These are phyloP conservation scores for Vesta saturnalis DNA, from an alignment of 2,888 invertebrate genomes.

Conservation along the genomic window DNA sequence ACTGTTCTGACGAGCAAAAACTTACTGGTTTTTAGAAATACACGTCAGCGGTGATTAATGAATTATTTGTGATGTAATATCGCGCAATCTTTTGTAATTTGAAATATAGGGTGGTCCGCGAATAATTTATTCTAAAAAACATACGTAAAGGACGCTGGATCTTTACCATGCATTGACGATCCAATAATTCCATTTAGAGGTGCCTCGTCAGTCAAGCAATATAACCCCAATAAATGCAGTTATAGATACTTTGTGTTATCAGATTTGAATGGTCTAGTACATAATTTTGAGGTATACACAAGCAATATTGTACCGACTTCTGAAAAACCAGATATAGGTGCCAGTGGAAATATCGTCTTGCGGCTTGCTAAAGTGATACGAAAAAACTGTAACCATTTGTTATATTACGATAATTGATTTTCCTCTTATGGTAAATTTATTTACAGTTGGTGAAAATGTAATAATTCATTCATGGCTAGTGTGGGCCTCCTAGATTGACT, in stretches of 20 bases:
- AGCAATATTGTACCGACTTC: too few relatives aligned
- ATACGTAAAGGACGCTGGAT: too few relatives aligned
- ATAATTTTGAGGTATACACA: conserved; percentile 23
- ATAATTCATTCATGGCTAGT: too few relatives aligned
- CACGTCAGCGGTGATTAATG: too few relatives aligned
- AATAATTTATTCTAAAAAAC: too few relatives aligned
- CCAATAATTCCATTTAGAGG: conserved; percentile 18
- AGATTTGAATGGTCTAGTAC: conserved; percentile 4
- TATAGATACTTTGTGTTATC: conserved; percentile 10
- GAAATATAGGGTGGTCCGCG: too few relatives aligned
- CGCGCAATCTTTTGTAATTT: too few relatives aligned
- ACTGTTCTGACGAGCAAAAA: too few relatives aligned
- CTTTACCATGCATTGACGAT: conserved; percentile 19
- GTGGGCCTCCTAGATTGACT: too few relatives aligned
- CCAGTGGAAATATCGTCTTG: conserved; percentile 19
- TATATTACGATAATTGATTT: conserved; percentile 20
- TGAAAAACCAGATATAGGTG: conserved; percentile 9
- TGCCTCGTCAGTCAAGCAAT: conserved; percentile 12
- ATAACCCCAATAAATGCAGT: conserved; percentile 20
- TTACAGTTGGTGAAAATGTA: neutral
- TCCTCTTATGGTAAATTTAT: neutral
- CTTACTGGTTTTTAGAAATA: too few relatives aligned
- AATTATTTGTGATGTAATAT: too few relatives aligned
- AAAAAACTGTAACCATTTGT: conserved; percentile 13
- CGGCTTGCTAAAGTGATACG: conserved; percentile 10